Base-by-base conservation (phyloP, 2,888 invertebrate species). In the Fabriciana adippe region DNA sequence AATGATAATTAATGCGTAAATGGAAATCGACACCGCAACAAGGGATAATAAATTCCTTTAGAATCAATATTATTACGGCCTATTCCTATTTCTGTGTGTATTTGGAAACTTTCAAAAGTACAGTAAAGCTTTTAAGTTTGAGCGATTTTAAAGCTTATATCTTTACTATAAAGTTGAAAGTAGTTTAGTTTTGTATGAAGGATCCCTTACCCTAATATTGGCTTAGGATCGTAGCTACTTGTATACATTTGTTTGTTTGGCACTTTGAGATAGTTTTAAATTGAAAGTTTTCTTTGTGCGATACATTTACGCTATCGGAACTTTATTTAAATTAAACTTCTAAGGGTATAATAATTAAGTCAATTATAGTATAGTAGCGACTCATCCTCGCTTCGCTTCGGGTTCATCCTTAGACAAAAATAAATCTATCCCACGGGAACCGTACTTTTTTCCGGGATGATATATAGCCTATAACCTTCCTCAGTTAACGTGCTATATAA, bases 31-130 rank as follows among this genome's bases (percentile, higher is more conserved):
- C 66, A 68, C 70, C 72, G 66, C 67, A 65, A 68, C 67, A 57
- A 68, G 51, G 60, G 66, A 69, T 62, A 61, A 50, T 21, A 65
- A 63, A 73, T 74, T 70, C 69, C 70, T 66, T 73, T 69, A 69
- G 68, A 74, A 74, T 74, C 73, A 74, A 74, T 73, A 73, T 71
- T 72, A 70, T 68, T 68, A 72, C 68, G 50, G 55, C 66, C 69
- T 66, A 59, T 61, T 53, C 55, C 61, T 67, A 51, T 67, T 54
- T 67, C 64, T 64, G 62, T 73, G 59, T 61, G 64, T 66, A 68
- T 74, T 73, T 69, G 57, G 55, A 69, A 73, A 74, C 56, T 72
- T 69, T 69, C 55, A 55, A 47, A 64, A 66, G 69, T 71, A 63
- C 69, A 73, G 64, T 68, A 60, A 69, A 71, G 57, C 60, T 66